Evolutionary conservation across 2,113 vertebrate species (phyloP), one percentile per base, ranked within the genome.

Genomic region (Xerus inauris): DNA sequence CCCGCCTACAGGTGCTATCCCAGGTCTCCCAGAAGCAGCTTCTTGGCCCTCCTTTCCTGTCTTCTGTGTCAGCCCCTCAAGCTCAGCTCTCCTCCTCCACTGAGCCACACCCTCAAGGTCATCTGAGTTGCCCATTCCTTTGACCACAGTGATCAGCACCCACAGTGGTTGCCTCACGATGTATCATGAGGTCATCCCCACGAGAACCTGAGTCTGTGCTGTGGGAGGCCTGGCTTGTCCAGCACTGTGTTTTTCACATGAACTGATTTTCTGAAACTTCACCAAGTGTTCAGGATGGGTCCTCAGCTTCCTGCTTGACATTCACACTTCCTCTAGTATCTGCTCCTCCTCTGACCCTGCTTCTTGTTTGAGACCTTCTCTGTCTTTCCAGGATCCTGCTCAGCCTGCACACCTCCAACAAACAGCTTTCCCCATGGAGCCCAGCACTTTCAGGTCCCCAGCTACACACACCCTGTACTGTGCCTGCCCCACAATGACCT

Each of bases 81-180:
- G 20, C 0, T 22, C 1, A 24, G 1, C 5, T 22, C 45, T 11
- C 0, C 1, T 12, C 6, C 45, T 14, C 17, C 6, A 16, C 26
- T 42, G 59, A 65, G 11, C 6, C 26, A 81, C 12, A 16, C 8
- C 17, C 24, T 57, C 2, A 0, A 47, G 49, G 30, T 8, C 32
- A 22, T 4, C 57, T 30, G 59, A 1, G 0, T 16, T 12, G 28
- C n/a, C 71, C 0, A 1, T 32, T 51, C 38, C 9, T 28, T 28
- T 71, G 4, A 28, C 14, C 20, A 49, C 42, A 11, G 32, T n/a
- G 17, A 2, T 4, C 6, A 32, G 14, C 54, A n/a, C 19, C 42
- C 49, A 13, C 40, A 62, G 8, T 1, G 0, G 26, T 47, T 54
- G 10, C 40, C 47, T n/a, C 10, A 0, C 8, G 32, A 65, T 16